A percentile compares a stretch with the other conserved stretches of the same genome.
phyloP scores from a whole-genome alignment of 2,113 vertebrate species.

The Edolisoma coerulescens region DNA sequence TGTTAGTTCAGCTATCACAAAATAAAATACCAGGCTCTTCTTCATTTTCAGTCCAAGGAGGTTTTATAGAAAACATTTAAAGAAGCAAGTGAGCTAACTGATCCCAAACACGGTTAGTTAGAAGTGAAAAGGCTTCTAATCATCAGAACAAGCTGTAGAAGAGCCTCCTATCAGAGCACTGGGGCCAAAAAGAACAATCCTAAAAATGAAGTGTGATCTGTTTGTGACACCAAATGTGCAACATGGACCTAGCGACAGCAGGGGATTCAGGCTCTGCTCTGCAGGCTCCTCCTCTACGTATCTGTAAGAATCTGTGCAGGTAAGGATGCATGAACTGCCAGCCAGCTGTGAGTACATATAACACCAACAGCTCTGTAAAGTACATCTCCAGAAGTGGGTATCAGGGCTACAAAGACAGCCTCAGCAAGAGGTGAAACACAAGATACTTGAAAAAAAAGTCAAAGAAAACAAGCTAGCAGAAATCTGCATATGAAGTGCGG shows the following conservation, averaged over 20 bases:
- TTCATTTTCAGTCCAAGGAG: neutral
- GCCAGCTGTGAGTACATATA: neutral
- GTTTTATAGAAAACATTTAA: neutral
- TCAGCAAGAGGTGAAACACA: neutral
- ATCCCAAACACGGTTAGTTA: rapidly evolving
- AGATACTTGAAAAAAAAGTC: neutral
- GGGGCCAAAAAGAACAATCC: neutral
- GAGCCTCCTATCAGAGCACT: neutral
- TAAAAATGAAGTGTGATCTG: neutral
- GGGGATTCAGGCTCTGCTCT: neutral
- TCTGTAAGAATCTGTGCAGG: neutral
- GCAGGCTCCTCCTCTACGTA: neutral
- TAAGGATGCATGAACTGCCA: neutral
- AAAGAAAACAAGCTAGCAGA: neutral
- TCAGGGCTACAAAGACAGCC: neutral
- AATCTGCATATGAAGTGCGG: neutral
- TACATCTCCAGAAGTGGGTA: neutral
- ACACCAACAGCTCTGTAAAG: neutral
- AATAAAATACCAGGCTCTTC: neutral
- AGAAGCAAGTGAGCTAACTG: neutral
- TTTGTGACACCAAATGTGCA: neutral
- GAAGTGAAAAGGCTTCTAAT: neutral
- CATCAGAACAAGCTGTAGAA: neutral
- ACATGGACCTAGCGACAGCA: neutral
- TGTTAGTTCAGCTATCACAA: neutral